Conservation (phyloP, 2,888 invertebrate species). For the Trachelus troglodyta region DNA sequence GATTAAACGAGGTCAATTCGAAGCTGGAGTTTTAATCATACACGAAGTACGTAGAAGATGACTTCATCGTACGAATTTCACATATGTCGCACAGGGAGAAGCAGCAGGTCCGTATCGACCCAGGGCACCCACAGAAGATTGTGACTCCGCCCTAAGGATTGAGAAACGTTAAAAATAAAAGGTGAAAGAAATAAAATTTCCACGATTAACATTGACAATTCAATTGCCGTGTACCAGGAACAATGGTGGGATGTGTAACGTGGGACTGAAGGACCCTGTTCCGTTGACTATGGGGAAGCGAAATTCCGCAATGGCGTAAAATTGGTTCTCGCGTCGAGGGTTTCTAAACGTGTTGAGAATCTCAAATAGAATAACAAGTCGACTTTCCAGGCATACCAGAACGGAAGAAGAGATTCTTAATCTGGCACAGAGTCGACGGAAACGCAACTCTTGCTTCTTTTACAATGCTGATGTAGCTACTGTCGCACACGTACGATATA, state of each 20-base stretch:
- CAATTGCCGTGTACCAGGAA: background rate
- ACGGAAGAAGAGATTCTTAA: background rate
- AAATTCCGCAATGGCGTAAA: background rate
- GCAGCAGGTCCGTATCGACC: background rate
- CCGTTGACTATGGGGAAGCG: background rate
- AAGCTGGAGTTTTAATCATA: slow-evolving; percentile 44
- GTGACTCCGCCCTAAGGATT: background rate
- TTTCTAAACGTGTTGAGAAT: background rate
- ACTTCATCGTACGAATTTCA: slow-evolving; percentile 29
- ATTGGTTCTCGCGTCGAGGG: background rate
- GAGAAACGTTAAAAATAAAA: background rate
- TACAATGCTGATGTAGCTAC: background rate
- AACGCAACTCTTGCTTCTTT: background rate
- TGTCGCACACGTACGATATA: background rate
- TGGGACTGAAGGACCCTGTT: background rate
- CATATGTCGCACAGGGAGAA: background rate
- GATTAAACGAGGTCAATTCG: slow-evolving; percentile 50
- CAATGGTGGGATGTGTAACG: background rate
- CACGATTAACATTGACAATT: background rate
- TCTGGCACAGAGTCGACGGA: background rate
- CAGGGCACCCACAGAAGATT: background rate
- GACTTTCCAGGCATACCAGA: background rate
- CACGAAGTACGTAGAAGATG: slow-evolving; percentile 26
- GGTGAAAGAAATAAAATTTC: background rate
- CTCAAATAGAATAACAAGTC: background rate